phyloP scores from a whole-genome alignment of 1,140 invertebrate genomes.

The Panagrolaimus sp. region DNA sequence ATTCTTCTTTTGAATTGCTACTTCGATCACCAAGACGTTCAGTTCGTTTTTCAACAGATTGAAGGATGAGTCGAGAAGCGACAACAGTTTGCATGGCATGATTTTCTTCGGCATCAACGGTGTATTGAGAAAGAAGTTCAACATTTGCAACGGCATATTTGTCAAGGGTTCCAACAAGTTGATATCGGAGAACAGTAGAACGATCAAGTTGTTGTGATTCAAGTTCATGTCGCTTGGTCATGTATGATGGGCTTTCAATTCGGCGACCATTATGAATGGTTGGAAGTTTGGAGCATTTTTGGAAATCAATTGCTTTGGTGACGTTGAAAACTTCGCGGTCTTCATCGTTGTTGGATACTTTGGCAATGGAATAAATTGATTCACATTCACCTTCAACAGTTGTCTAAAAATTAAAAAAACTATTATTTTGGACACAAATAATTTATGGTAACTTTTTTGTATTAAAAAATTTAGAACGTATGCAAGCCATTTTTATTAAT shows the following conservation, averaged over 20 bases:
- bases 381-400: slow-evolving; percentile 34
- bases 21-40: slow-evolving; percentile 9
- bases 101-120: slow-evolving; percentile 4
- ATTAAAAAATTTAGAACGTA: too few relatives aligned
- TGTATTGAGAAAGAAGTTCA: slow-evolving; percentile 31
- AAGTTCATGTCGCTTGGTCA: not conserved
- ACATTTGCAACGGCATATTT: slow-evolving; percentile 22
- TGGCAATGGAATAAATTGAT: slow-evolving; percentile 26
- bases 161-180: slow-evolving; percentile 12
- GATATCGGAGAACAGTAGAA: not conserved
- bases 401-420: too few relatives aligned
- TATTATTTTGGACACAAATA: too few relatives aligned
- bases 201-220: slow-evolving; percentile 10
- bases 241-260: not conserved
- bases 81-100: slow-evolving; percentile 28
- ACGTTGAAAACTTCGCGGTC: slow-evolving; percentile 41
- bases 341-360: not conserved
- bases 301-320: slow-evolving; percentile 55
- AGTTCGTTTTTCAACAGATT: slow-evolving; percentile 13
- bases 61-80: not conserved
- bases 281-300: slow-evolving; percentile 43
- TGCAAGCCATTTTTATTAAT: too few relatives aligned
- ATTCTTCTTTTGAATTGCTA: slow-evolving; percentile 28
- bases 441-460: too few relatives aligned
- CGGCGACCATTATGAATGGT: slow-evolving; percentile 31